phyloP scores from a whole-genome alignment of 1,140 invertebrate genomes.

The Penaeus japonicus region DNA sequence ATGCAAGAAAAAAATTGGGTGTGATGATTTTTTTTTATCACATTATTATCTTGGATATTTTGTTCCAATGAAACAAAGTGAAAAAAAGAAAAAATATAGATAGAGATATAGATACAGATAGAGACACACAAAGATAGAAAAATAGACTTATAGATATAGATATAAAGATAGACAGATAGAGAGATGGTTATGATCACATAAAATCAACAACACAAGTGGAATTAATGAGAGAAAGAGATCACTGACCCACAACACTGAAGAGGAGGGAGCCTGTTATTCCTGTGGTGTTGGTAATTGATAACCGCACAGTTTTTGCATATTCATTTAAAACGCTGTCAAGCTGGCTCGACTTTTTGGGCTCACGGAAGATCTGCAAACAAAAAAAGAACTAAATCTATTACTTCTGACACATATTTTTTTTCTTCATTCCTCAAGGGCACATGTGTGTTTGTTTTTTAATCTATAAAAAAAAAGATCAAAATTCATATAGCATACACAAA shows the following conservation, averaged over 20 bases:
- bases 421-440: no score
- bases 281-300: slow-evolving; percentile 16
- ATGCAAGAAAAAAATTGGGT: no score
- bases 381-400: slow-evolving; percentile 20
- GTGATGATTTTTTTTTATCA: background rate
- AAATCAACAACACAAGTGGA: slow-evolving; percentile 14
- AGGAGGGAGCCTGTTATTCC: slow-evolving; percentile 75
- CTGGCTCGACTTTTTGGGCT: slow-evolving; percentile 75
- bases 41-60: background rate
- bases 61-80: background rate
- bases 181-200: background rate
- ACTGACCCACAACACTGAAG: slow-evolving; percentile 83
- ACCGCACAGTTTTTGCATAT: slow-evolving; percentile 70
- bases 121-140: background rate
- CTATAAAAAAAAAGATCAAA: background rate
- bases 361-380: slow-evolving; percentile 72
- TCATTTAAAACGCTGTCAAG: slow-evolving; percentile 81
- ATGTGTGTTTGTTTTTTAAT: background rate
- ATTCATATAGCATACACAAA: background rate
- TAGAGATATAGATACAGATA: background rate
- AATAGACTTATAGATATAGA: background rate
- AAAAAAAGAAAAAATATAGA: background rate
- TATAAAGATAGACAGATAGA: background rate
- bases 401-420: background rate
- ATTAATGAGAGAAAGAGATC: background rate